Evolutionary conservation across 2,888 invertebrate species (phyloP).

Genomic region (Arrhopalites spinosus): DNA sequence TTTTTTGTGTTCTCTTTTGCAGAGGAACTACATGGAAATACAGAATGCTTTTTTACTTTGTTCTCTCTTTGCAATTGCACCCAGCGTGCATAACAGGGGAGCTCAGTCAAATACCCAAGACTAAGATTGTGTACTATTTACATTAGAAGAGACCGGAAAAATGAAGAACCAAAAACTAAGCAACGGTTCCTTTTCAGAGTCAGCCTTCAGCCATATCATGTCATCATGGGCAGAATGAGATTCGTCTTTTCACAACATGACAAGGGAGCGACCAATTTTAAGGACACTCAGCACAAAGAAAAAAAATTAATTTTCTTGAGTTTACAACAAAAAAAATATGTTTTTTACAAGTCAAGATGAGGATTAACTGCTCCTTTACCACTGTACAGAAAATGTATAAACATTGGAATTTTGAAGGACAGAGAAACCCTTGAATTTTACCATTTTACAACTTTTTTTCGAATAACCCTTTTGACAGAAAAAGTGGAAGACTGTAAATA

Average conservation of each 20-base stretch:
- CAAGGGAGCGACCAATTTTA: neutral
- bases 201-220: constrained; percentile 26
- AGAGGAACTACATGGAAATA: neutral
- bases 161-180: neutral
- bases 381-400: no score
- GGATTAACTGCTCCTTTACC: no score
- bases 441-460: no score
- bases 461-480: no score
- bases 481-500: no score
- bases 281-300: neutral
- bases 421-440: no score
- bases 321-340: no score
- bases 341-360: no score
- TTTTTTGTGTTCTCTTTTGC: no score
- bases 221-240: neutral
- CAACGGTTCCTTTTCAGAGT: constrained; percentile 27
- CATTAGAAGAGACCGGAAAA: no score
- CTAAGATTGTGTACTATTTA: neutral
- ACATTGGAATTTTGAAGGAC: no score
- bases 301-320: no score
- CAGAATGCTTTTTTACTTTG: neutral
- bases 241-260: neutral
- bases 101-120: neutral
- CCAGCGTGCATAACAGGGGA: neutral
- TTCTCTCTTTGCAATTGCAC: neutral